phyloP scores from a whole-genome alignment of 53 echinoderm and acorn worm species.

The Echinarachnius parma region DNA sequence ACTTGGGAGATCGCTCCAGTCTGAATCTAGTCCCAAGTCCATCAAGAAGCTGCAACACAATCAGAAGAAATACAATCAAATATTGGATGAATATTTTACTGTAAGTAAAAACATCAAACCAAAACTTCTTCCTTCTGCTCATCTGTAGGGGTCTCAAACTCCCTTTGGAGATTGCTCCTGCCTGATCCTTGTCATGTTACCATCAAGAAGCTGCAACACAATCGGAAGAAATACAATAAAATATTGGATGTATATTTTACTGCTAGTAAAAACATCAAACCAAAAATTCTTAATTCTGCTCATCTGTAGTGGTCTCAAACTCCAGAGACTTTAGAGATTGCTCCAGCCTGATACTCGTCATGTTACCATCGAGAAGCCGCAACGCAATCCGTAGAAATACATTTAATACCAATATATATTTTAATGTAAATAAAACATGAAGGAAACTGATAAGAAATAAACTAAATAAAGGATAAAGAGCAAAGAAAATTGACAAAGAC shows the following conservation, averaged over 20 bases:
- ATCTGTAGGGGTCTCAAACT: conserved; percentile 77
- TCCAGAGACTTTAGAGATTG: conserved; percentile 65
- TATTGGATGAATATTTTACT: too few relatives aligned
- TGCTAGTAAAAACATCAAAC: too few relatives aligned
- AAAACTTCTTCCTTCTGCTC: conserved; percentile 79
- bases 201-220: conserved; percentile 75
- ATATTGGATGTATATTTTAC: too few relatives aligned
- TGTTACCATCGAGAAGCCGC: conserved; percentile 66
- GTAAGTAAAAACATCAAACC: too few relatives aligned
- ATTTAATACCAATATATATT: too few relatives aligned
- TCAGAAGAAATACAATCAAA: too few relatives aligned
- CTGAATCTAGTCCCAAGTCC: conserved; percentile 52
- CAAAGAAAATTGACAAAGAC: too few relatives aligned
- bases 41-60: conserved; percentile 67
- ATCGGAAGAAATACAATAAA: too few relatives aligned
- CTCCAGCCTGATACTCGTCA: conserved; percentile 65
- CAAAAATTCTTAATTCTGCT: conserved; percentile 77
- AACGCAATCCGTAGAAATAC: too few relatives aligned
- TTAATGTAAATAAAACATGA: too few relatives aligned
- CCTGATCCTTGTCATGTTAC: conserved; percentile 51
- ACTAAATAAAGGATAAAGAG: too few relatives aligned
- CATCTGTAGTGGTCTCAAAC: conserved; percentile 77
- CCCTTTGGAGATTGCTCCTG: conserved; percentile 69
- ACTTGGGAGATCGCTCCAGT: conserved; percentile 68
- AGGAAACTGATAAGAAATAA: too few relatives aligned